phyloP scores from a whole-genome alignment of 2,888 invertebrate species.

The Plebejus anna region DNA sequence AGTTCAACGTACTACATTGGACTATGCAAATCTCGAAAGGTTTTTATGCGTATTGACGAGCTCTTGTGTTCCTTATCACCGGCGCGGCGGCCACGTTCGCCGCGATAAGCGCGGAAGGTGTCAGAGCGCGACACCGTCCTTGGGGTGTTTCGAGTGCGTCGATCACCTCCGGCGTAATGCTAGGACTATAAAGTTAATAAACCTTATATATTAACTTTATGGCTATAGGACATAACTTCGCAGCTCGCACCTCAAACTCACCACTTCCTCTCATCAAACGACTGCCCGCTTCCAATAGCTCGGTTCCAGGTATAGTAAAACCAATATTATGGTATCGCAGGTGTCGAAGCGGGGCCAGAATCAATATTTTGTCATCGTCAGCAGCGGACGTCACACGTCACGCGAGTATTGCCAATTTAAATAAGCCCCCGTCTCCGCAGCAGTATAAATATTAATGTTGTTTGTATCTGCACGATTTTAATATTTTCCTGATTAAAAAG shows the following conservation, averaged over 20 bases:
- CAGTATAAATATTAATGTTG: slow-evolving; percentile 2
- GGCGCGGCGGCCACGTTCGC: neutral
- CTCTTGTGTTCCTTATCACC: neutral
- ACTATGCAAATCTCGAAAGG: slow-evolving; percentile 3
- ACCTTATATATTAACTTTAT: too few species aligned
- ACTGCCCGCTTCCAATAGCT: neutral
- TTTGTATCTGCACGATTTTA: neutral
- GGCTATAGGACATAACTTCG: neutral
- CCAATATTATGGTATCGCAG: slow-evolving; percentile 22
- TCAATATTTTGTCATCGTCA: slow-evolving; percentile 7
- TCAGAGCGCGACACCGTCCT: neutral
- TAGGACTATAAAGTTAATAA: neutral
- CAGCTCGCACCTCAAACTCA: neutral
- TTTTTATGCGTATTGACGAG: neutral
- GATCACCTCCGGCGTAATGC: neutral
- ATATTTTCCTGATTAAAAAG: slow-evolving; percentile 18
- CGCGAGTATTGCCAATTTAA: slow-evolving; percentile 2
- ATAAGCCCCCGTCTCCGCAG: neutral
- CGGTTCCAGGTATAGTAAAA: neutral
- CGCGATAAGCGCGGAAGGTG: neutral
- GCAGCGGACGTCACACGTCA: neutral
- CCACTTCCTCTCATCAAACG: neutral
- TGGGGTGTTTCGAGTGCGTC: neutral
- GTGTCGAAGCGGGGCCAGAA: slow-evolving; percentile 3
- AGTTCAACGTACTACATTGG: neutral